A percentile compares a stretch with the other conserved stretches of the same genome.
These are phyloP conservation scores for Oscheius myriophilus DNA, from an alignment of 2,888 invertebrate species.

Conservation along the genomic window DNA sequence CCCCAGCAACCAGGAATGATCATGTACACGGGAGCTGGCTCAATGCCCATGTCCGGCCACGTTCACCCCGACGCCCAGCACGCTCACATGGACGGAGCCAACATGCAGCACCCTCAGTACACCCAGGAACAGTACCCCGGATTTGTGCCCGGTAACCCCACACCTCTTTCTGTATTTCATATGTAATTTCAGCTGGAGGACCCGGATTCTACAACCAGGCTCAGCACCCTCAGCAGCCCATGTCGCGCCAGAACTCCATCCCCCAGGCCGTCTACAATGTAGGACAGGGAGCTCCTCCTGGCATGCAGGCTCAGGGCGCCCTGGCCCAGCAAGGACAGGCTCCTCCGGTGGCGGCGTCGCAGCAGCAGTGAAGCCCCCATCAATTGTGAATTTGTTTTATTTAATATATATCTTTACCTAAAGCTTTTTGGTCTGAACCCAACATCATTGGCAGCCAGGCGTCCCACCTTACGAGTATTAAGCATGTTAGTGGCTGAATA, in stretches of 20 bases:
- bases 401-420: too few relatives aligned
- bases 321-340: too few relatives aligned
- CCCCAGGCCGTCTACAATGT: conserved; percentile 21
- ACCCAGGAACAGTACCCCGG: conserved; percentile 17
- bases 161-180: too few relatives aligned
- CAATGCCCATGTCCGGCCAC: conserved; percentile 2
- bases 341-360: too few relatives aligned
- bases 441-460: too few relatives aligned
- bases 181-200: background rate
- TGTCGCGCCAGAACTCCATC: conserved; percentile 31
- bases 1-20: conserved; percentile 1
- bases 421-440: too few relatives aligned
- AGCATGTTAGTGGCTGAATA: too few relatives aligned
- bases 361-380: too few relatives aligned
- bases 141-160: conserved; percentile 4
- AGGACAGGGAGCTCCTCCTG: background rate
- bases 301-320: too few relatives aligned
- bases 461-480: too few relatives aligned
- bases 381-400: too few relatives aligned
- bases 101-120: conserved; percentile 10
- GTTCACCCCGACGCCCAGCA: background rate
- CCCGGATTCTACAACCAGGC: background rate
- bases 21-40: background rate
- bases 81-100: conserved; percentile 14
- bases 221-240: conserved; percentile 27